phyloP scores from a whole-genome alignment of 2,113 vertebrate species.

The Notothenia rossii region DNA sequence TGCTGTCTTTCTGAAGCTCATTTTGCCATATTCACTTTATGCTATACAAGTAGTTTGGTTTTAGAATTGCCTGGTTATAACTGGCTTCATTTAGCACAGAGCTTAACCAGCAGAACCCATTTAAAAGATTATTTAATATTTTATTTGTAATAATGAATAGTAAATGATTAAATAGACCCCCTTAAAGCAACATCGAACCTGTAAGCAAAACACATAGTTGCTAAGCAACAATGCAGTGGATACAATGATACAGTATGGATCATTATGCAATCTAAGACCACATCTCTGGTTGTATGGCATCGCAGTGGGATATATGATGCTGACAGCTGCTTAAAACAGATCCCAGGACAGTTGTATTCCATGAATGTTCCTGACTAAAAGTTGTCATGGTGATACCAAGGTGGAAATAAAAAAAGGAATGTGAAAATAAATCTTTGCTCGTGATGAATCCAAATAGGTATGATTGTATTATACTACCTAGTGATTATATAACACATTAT shows the following conservation, averaged over 20 bases:
- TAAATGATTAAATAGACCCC: background rate
- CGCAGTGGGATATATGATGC: background rate
- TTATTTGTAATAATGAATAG: slow-evolving; percentile 3
- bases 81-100: background rate
- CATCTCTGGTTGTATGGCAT: background rate
- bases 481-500: too few relatives aligned
- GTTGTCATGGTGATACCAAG: background rate
- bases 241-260: background rate
- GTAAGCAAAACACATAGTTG: slow-evolving; percentile 24
- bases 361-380: background rate
- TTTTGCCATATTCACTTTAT: too few relatives aligned
- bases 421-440: too few relatives aligned
- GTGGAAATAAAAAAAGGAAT: too few relatives aligned
- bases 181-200: background rate
- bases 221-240: slow-evolving; percentile 27
- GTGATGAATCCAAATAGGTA: too few relatives aligned
- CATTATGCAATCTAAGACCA: background rate
- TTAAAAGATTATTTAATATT: background rate
- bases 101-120: background rate
- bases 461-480: too few relatives aligned
- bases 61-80: background rate
- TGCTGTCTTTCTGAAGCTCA: too few relatives aligned
- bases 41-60: too few relatives aligned
- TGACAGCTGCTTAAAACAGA: background rate
- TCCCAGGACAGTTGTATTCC: background rate